Evolutionary conservation across 2,113 vertebrate species (phyloP), one percentile per base, ranked within the genome.

Genomic region (Galemys pyrenaicus): DNA sequence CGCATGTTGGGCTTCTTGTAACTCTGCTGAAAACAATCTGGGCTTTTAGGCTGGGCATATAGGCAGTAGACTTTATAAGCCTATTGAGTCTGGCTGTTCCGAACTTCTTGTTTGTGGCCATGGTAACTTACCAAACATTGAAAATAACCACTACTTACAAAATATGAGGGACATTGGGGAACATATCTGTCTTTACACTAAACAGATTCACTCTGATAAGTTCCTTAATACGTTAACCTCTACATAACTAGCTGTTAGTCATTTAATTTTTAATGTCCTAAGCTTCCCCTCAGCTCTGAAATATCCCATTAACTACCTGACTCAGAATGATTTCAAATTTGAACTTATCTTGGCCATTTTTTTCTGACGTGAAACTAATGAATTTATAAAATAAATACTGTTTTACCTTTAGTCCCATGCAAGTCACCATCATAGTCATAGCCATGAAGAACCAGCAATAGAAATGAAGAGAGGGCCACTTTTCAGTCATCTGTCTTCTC

Each of bases 351-450:
- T 94, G 49, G 37, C 13, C 80, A 77, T 3, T 5, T 30, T 94
- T 65, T 77, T 93, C 39, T 87, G 71, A 44, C 35, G 2, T 88
- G 73, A 94, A 87, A 94, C 54, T 77, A 77, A 80, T 56, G 22
- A 74, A 35, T 94, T 81, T 95, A 64, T 94, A 79, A 96, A 93
- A 73, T 44, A 22, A 4, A 37, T 65, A 37, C 78, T 54, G n/a
- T 96, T 92, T 96, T 86, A 54, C 13, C 30, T 49, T 90, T 92
- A 99, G 98, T 99, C 98, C 94, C 98, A 99, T 94, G 98, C 98
- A 87, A 98, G 98, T 87, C 98, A 98, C 87, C 98, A 98, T 46
- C 98, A 98, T 86, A 98, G 98, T 94, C 98, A 98, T 64, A 98
- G 96, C 92, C 98, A 98, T 0, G 98, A 98, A 86, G 98, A 98